Conservation (phyloP, 2,113 vertebrate genomes). For the Lates calcarifer region DNA sequence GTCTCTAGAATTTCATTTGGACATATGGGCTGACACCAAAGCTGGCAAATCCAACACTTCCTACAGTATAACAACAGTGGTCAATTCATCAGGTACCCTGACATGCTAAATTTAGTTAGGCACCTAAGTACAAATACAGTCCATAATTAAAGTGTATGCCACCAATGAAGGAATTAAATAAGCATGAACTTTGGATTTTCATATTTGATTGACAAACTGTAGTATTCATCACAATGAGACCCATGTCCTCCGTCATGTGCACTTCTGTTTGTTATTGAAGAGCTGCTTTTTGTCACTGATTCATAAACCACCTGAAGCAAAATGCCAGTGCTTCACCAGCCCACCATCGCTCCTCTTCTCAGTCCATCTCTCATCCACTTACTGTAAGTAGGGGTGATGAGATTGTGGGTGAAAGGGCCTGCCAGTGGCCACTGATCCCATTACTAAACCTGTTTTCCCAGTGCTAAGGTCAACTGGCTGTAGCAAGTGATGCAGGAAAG, state of each 20-base stretch:
- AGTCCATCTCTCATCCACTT: constrained; percentile 65
- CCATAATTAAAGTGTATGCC: no score
- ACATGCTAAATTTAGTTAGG: background rate
- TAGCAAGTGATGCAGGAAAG: constrained; percentile 57
- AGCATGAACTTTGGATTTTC: background rate
- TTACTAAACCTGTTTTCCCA: constrained; percentile 72
- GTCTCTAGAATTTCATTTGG: background rate
- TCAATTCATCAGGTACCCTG: background rate
- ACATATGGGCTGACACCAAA: background rate
- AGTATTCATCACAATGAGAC: background rate
- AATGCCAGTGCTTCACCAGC: constrained; percentile 17
- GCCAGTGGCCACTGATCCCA: constrained; percentile 72
- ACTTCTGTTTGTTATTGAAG: background rate
- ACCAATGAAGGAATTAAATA: background rate
- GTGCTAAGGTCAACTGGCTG: constrained; percentile 70
- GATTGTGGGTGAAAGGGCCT: constrained; percentile 65
- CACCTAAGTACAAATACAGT: background rate
- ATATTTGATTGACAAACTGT: background rate
- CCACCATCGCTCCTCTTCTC: constrained; percentile 25
- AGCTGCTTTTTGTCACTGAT: constrained; percentile 21
- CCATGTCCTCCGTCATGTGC: background rate
- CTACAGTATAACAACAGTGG: background rate
- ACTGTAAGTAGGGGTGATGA: constrained; percentile 66
- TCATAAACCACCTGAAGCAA: constrained; percentile 35
- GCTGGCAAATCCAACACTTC: background rate